These are phyloP conservation scores for Alouatta palliata DNA, from an alignment of 2,113 vertebrate species.

Conservation along the genomic window DNA sequence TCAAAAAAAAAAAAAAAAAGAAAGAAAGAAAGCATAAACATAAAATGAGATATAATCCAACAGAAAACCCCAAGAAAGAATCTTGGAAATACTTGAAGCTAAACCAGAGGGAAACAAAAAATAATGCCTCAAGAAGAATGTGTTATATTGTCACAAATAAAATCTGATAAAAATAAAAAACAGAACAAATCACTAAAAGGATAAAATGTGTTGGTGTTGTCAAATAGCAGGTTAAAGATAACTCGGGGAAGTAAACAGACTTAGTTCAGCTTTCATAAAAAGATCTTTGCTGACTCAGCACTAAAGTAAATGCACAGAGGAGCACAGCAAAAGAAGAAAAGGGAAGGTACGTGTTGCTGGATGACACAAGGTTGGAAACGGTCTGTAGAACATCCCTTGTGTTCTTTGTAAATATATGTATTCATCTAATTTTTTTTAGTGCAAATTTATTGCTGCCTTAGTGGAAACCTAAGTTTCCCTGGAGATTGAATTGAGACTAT, in stretches of 20 bases:
- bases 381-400: neutral
- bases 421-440: neutral
- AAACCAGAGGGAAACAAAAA: neutral
- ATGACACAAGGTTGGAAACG: neutral
- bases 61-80: neutral
- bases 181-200: neutral
- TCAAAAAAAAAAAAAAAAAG: too few species aligned
- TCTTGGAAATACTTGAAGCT: constrained; percentile 3
- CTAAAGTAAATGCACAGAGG: neutral
- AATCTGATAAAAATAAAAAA: neutral
- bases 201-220: neutral
- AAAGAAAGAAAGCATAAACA: too few species aligned
- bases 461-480: neutral
- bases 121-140: neutral
- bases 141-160: neutral
- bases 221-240: neutral
- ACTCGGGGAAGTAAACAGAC: neutral
- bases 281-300: neutral
- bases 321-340: neutral
- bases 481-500: constrained; percentile 12
- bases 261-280: neutral
- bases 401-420: neutral
- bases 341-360: too few species aligned
- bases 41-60: neutral
- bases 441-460: constrained; percentile 21